A percentile compares a stretch with the other conserved stretches of the same genome.
Conservation (phyloP, 1,140 invertebrate genomes). For the Cydia pomonella region DNA sequence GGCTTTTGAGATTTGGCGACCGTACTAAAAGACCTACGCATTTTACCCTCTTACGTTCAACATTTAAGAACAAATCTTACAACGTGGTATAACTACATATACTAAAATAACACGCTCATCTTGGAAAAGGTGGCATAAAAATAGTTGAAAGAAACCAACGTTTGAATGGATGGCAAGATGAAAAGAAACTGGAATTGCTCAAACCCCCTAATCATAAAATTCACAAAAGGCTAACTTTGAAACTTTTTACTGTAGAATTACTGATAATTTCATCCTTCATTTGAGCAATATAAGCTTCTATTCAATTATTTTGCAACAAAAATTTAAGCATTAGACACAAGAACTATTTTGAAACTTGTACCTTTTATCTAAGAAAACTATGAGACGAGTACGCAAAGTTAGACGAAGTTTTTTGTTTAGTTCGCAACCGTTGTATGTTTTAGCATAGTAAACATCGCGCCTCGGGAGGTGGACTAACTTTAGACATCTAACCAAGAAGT, state of each 20-base stretch:
- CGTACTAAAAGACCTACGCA: no score
- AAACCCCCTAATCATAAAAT: neutral
- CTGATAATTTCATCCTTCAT: neutral
- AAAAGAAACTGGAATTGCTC: neutral
- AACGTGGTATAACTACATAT: no score
- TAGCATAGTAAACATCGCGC: conserved; percentile 12
- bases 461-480: no score
- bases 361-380: conserved; percentile 4
- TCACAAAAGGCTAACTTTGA: neutral
- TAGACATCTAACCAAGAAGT: no score
- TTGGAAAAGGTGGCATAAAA: neutral
- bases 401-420: neutral
- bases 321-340: conserved; percentile 1
- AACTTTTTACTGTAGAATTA: neutral
- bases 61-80: no score
- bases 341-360: neutral
- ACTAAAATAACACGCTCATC: neutral
- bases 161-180: neutral
- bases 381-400: neutral
- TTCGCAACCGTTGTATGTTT: neutral
- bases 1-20: no score
- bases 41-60: no score
- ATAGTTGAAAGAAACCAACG: neutral
- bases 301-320: neutral
- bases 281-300: neutral